Evolutionary conservation across 1,140 invertebrate species (phyloP), one percentile per base, ranked within the genome.

Genomic region (Octopus bimaculoides): DNA sequence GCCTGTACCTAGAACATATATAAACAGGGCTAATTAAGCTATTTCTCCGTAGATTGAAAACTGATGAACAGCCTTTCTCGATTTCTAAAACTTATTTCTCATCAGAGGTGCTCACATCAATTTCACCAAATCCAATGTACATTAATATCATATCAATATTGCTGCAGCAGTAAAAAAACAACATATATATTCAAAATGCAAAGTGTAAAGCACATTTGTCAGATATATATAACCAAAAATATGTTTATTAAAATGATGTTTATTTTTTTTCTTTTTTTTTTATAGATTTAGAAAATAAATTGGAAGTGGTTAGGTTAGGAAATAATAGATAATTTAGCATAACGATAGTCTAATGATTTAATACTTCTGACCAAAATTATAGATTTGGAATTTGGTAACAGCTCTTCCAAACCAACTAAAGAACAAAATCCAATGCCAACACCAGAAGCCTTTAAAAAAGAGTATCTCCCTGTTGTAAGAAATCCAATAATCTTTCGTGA

Each of bases 401-500:
- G 66, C 54, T 83, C 54, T 54, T 82, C 41, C 52, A 88, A 56
- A 52, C 83, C 85, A 10, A 78, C 9, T 9, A 85, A 10, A 17
- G 85, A 83, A 77, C 85, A 88, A 76, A 86, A 89, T 17, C 87
- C 89, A 9, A 85, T 56, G 10, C 86, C 87, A 69, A 79, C 69
- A 0, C 87, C 88, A 71, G 82, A 80, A 12, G 88, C 88, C 73
- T 79, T 77, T 20, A 81, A 92, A 82, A 94, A 94, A 83, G 93
- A 93, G 86, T 93, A 96, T 55, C 92, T 92, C 53, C 94, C 94
- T 81, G 92, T 89, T 66, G 90, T 92, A 10, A 96, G 85, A 89
- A 93, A 96, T 73, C 95, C 95, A 83, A 95, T 93, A 5, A 94
- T 90, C 88, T 94, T 91, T 83, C 94, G 82, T 77, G 66, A 71